phyloP scores from a whole-genome alignment of 2,113 vertebrate species.

The Grantiella picta region DNA sequence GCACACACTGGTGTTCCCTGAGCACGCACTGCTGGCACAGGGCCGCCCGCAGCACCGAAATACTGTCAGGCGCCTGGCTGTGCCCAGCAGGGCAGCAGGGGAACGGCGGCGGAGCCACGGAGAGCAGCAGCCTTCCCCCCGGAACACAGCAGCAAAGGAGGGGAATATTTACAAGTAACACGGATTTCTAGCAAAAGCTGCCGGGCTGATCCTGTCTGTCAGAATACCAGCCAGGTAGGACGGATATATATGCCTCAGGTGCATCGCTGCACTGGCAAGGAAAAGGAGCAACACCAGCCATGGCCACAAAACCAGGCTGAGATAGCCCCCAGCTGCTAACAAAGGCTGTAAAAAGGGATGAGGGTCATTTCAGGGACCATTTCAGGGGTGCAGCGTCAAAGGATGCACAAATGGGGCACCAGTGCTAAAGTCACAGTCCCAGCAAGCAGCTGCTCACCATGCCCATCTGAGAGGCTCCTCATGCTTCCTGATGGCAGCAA shows the following conservation, averaged over 20 bases:
- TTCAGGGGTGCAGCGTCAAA: background rate
- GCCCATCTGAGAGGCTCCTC: background rate
- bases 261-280: rapidly evolving
- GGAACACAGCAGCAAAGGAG: rapidly evolving
- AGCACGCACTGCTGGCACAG: background rate
- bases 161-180: background rate
- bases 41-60: background rate
- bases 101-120: rapidly evolving
- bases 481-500: rapidly evolving
- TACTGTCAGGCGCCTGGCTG: background rate
- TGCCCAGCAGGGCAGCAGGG: rapidly evolving
- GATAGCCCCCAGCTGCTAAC: background rate
- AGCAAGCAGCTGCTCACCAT: rapidly evolving
- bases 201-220: background rate
- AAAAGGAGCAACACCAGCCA: background rate
- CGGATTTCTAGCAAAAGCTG: background rate
- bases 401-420: rapidly evolving
- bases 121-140: background rate
- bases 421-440: background rate
- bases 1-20: background rate
- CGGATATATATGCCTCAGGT: rapidly evolving
- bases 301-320: background rate
- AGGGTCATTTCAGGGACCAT: background rate
- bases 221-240: background rate
- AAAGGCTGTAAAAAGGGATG: rapidly evolving